Base-by-base conservation (phyloP, 1,140 invertebrate species). In the Caligus rogercresseyi region DNA sequence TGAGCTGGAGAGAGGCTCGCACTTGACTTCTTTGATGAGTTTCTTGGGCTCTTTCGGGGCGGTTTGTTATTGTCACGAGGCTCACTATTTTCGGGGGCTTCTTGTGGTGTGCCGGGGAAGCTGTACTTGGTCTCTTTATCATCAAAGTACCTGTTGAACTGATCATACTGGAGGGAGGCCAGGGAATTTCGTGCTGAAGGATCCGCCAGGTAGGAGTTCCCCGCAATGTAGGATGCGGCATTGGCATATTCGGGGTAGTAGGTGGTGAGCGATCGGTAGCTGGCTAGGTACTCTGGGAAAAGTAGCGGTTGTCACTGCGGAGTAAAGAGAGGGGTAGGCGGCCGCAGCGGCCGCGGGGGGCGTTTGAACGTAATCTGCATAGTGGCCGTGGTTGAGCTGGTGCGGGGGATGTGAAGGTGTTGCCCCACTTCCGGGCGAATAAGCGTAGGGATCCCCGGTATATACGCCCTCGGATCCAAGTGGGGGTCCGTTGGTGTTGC, bases 401-500 rank as follows among this genome's bases (percentile, higher is more conserved):
- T 43, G 31, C 31, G 66, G 18, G 66, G 64, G 61, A 80, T 77
- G 1, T 3, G 55, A 7, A 21, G 23, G 15, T 79, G 66, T 76
- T 7, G 78, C 77, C 2, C 83, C 77, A 4, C 84, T 78, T 68
- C 88, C 87, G 68, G 86, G 83, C 24, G 81, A 83, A 68, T 86
- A 84, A n/a, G 87, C 76, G 69, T 87, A 88, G 13, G 84, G 82
- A 0, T 82, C 83, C 0, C 83, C 83, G 0, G 83, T 81, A 0
- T 83, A 83, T 1, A 69, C 69, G 7, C 71, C 69, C 1, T 68
- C 67, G 31, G 80, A 81, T 0, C 76, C 76, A 0, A 80, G 77
- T 15, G 80, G 80, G 52, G 80, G 81, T 31, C 69, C 69, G 64
- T 73, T 43, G 31, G 7, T 43, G 31, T 43, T 43, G n/a, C 31